Evolutionary conservation across 1,140 invertebrate genomes (phyloP).

Genomic region (Triops longicaudatus): DNA sequence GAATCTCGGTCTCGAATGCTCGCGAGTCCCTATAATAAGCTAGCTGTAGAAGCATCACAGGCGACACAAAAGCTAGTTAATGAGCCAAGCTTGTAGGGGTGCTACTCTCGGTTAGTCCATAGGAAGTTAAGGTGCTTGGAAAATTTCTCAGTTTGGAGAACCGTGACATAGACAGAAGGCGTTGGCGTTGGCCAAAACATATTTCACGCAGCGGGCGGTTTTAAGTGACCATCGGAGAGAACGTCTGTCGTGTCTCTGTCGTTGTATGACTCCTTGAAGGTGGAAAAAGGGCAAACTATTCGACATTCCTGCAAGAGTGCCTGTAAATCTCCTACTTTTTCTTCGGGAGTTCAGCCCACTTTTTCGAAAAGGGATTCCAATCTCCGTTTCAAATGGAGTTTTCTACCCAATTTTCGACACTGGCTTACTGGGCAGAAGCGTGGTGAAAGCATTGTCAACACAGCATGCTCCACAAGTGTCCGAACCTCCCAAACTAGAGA

Average conservation of each 20-base stretch:
- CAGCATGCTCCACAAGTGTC: slow-evolving; percentile 14
- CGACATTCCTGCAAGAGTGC: neutral
- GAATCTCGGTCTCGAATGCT: slow-evolving; percentile 1
- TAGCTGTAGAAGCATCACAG: neutral
- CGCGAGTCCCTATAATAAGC: neutral
- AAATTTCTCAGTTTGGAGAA: slow-evolving; percentile 12
- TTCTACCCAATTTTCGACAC: slow-evolving; percentile 9
- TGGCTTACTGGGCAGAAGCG: slow-evolving; percentile 10
- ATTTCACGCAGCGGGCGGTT: slow-evolving; percentile 8
- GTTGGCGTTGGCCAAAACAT: slow-evolving; percentile 14
- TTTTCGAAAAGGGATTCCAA: neutral
- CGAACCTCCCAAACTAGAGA: neutral
- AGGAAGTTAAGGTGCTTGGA: neutral
- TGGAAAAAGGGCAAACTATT: neutral
- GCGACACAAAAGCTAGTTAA: slow-evolving; percentile 7
- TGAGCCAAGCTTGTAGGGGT: slow-evolving; percentile 10
- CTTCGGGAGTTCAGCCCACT: neutral
- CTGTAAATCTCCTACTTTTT: neutral
- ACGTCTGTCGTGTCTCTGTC: slow-evolving; percentile 5
- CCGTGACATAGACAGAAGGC: slow-evolving; percentile 10
- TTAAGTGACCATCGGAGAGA: neutral
- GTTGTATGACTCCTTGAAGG: neutral
- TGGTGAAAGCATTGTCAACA: slow-evolving; percentile 15
- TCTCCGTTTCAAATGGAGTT: neutral
- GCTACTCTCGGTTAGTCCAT: slow-evolving; percentile 10